phyloP scores from a whole-genome alignment of 2,797 vertebrate genomes.

The Pangasius krempfi region DNA sequence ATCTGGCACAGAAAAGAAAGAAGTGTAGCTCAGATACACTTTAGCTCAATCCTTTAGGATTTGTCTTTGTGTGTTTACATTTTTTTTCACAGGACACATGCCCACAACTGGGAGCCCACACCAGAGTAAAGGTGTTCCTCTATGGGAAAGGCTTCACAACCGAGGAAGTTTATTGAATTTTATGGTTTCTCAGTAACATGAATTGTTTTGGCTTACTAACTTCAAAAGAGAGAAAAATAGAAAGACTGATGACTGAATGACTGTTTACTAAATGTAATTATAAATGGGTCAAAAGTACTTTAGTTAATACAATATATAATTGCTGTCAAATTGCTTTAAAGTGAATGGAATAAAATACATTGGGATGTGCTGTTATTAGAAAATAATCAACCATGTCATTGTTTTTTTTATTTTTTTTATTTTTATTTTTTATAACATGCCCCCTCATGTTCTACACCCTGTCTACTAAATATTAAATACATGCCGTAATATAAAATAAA shows the following conservation, averaged over 20 bases:
- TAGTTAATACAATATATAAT: neutral
- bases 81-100: neutral
- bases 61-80: neutral
- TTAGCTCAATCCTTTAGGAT: neutral
- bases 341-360: neutral
- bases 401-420: neutral
- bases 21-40: neutral
- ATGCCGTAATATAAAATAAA: neutral
- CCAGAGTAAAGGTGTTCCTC: neutral
- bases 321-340: neutral
- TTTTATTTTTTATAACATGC: neutral
- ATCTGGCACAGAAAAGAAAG: conserved; percentile 25
- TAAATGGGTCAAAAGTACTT: neutral
- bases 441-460: neutral
- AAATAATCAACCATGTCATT: neutral
- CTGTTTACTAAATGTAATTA: neutral
- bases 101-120: neutral
- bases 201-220: neutral
- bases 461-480: neutral
- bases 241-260: neutral
- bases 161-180: neutral
- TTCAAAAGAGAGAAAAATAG: neutral
- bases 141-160: neutral
- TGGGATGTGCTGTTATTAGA: neutral
- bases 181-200: neutral